phyloP scores from a whole-genome alignment of 92 coral and sea anemone species.

The Phymanthus crucifer region DNA sequence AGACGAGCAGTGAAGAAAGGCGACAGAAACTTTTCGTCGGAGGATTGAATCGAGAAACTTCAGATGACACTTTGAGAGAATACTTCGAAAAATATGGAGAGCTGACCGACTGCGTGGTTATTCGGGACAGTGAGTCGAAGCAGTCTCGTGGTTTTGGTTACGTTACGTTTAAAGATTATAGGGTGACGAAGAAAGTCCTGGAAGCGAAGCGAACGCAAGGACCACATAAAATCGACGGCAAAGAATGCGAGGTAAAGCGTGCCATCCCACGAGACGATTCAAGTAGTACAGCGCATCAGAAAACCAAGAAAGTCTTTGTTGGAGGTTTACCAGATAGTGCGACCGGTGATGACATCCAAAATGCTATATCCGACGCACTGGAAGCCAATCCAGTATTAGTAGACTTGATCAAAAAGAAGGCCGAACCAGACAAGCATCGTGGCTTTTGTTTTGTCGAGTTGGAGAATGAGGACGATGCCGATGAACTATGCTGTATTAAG shows the following conservation, averaged over 20 bases:
- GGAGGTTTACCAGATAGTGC: constrained; percentile 83
- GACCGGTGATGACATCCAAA: constrained; percentile 59
- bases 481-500: constrained; percentile 74
- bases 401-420: constrained; percentile 60
- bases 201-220: constrained; percentile 56
- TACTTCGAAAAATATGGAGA: constrained; percentile 74
- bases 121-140: constrained; percentile 51
- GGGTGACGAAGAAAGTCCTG: constrained; percentile 52
- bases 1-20: constrained; percentile 42
- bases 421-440: constrained; percentile 43
- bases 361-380: constrained; percentile 38
- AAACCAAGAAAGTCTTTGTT: constrained; percentile 89
- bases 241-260: constrained; percentile 88
- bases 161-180: constrained; percentile 66
- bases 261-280: constrained; percentile 93
- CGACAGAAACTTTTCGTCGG: constrained; percentile 91
- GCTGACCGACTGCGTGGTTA: constrained; percentile 72
- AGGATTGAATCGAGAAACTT: constrained; percentile 73
- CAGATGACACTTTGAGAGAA: constrained; percentile 65
- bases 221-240: constrained; percentile 75
- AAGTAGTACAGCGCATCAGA: constrained; percentile 60
- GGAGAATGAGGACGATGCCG: constrained; percentile 74
- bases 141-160: constrained; percentile 92
- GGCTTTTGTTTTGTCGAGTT: constrained; percentile 81
- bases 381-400: constrained; percentile 36